These are phyloP conservation scores for Epirrita christyi DNA, from an alignment of 2,888 invertebrate genomes.

Conservation along the genomic window DNA sequence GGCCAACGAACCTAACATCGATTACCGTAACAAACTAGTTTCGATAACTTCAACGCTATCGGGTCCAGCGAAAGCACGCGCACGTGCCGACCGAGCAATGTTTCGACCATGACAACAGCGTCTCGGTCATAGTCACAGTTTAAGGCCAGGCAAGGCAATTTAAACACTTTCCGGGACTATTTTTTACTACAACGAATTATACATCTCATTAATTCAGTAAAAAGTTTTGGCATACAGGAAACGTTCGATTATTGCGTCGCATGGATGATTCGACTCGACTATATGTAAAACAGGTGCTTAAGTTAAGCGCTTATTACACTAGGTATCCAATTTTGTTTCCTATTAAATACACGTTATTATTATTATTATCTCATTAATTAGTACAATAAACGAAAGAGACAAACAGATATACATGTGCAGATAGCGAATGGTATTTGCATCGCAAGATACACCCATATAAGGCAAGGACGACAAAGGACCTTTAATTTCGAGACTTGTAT, in stretches of 20 bases:
- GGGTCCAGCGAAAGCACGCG: constrained; percentile 6
- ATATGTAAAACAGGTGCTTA: constrained; percentile 21
- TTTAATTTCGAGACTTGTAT: constrained; percentile 52
- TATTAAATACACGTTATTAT: constrained; percentile 6
- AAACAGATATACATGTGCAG: constrained; percentile 31
- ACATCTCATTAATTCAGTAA: constrained; percentile 24
- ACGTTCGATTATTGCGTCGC: constrained; percentile 26
- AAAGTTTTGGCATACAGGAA: constrained; percentile 40
- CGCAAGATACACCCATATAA: constrained; percentile 62
- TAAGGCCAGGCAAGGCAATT: constrained; percentile 27
- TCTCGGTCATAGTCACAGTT: constrained; percentile 27
- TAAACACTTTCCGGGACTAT: constrained; percentile 29
- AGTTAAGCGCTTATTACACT: not conserved
- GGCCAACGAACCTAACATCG: not conserved
- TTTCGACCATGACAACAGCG: constrained; percentile 27
- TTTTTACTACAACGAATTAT: constrained; percentile 28
- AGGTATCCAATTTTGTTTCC: too few relatives aligned
- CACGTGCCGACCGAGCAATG: constrained; percentile 14
- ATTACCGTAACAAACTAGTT: not conserved
- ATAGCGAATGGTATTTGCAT: constrained; percentile 46
- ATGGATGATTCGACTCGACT: constrained; percentile 17
- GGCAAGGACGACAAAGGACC: constrained; percentile 68
- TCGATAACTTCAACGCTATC: not conserved
- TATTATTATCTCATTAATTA: constrained; percentile 28
- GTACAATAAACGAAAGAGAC: constrained; percentile 38